phyloP scores from a whole-genome alignment of 2,113 vertebrate species.

The Pangasianodon gigas region DNA sequence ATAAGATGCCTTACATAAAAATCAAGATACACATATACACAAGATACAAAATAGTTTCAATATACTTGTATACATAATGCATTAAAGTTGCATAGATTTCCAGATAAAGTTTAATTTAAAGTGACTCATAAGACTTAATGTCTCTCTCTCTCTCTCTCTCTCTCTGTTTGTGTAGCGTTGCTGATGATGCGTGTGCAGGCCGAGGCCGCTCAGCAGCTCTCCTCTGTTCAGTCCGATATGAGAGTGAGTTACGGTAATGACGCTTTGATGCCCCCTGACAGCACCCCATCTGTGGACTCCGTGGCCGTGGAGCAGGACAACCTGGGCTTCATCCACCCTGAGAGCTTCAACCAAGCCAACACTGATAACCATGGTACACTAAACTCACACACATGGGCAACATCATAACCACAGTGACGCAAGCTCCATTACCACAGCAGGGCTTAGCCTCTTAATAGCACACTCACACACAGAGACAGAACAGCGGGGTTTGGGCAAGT shows the following conservation, averaged over 20 bases:
- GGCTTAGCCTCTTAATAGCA: background rate
- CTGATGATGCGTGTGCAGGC: slow-evolving; percentile 88
- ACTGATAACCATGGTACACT: slow-evolving; percentile 91
- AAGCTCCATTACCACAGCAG: background rate
- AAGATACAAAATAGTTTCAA: background rate
- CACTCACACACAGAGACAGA: background rate
- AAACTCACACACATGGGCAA: slow-evolving; percentile 25
- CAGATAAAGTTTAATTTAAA: background rate
- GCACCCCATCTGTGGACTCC: slow-evolving; percentile 84
- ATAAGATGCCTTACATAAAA: background rate
- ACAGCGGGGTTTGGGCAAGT: background rate
- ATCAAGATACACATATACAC: background rate
- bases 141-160: background rate
- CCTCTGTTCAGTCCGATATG: slow-evolving; percentile 88
- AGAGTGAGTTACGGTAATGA: slow-evolving; percentile 96
- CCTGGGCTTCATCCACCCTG: slow-evolving; percentile 90
- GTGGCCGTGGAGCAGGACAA: slow-evolving; percentile 82
- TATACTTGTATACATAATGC: background rate
- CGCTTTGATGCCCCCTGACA: slow-evolving; percentile 92
- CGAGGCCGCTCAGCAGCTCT: slow-evolving; percentile 89
- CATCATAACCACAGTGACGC: background rate
- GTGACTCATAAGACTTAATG: background rate
- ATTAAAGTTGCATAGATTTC: background rate
- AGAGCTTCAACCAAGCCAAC: slow-evolving; percentile 91
- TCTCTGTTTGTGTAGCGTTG: slow-evolving; percentile 69